phyloP scores from a whole-genome alignment of 2,888 invertebrate species.

The Hedychridium roseum region DNA sequence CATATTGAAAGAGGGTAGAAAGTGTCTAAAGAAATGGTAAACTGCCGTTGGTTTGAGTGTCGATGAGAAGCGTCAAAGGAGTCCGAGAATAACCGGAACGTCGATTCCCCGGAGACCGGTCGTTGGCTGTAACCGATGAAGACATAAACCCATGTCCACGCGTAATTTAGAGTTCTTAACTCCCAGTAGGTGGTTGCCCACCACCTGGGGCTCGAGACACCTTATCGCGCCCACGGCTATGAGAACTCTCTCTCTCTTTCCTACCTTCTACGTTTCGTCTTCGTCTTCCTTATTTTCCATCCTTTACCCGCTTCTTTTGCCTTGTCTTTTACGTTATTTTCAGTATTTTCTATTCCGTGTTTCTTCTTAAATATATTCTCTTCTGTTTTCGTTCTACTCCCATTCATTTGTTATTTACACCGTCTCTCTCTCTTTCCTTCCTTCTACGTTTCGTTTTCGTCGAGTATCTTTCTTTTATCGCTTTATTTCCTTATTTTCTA shows the following conservation, averaged over 20 bases:
- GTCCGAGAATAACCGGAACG: constrained; percentile 34
- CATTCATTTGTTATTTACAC: neutral
- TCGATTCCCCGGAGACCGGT: constrained; percentile 37
- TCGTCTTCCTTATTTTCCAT: no score
- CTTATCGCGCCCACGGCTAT: constrained; percentile 52
- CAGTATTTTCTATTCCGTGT: no score
- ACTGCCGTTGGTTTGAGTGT: no score
- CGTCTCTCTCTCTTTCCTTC: constrained; percentile 1
- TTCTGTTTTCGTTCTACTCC: neutral
- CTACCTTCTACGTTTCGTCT: constrained; percentile 3
- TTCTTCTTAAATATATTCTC: no score
- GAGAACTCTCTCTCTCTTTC: constrained; percentile 16
- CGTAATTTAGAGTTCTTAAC: constrained; percentile 62
- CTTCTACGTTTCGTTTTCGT: constrained; percentile 1
- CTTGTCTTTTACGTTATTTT: no score
- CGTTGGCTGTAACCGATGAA: constrained; percentile 55
- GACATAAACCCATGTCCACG: constrained; percentile 59
- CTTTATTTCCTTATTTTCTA: no score
- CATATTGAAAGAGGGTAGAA: no score
- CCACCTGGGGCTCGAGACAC: constrained; percentile 61
- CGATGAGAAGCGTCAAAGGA: constrained; percentile 38
- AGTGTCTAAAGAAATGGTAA: no score
- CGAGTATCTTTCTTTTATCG: no score
- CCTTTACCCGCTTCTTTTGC: no score
- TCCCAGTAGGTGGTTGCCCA: constrained; percentile 60